phyloP scores from a whole-genome alignment of 2,113 vertebrate genomes.

The Platichthys stellatus region DNA sequence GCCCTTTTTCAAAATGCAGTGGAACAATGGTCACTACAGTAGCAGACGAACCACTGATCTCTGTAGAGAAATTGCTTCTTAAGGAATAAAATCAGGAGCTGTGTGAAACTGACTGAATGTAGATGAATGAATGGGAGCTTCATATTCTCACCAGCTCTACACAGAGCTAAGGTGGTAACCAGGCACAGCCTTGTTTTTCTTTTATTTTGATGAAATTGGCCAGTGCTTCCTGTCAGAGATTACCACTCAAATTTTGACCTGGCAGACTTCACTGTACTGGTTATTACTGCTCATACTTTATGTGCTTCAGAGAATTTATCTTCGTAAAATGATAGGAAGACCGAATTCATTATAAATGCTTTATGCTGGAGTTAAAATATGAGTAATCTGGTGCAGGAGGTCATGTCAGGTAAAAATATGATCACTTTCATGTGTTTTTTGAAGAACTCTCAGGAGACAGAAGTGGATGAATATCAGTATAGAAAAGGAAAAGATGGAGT shows the following conservation, averaged over 20 bases:
- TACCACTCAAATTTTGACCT: not conserved
- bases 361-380: too few relatives aligned
- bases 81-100: not conserved
- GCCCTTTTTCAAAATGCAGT: slow-evolving; percentile 5
- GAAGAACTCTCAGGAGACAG: not conserved
- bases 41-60: slow-evolving; percentile 1
- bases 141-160: not conserved
- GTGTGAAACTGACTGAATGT: not conserved
- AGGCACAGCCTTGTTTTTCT: slow-evolving; percentile 6
- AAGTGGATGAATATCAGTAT: too few relatives aligned
- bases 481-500: too few relatives aligned
- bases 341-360: too few relatives aligned
- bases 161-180: not conserved
- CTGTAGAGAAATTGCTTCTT: not conserved
- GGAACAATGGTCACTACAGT: not conserved
- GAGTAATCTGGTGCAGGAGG: too few relatives aligned
- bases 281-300: not conserved
- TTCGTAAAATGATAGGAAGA: too few relatives aligned
- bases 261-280: not conserved
- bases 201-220: slow-evolving; percentile 19
- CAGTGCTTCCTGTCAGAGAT: not conserved
- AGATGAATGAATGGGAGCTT: not conserved
- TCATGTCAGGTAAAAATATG: not conserved
- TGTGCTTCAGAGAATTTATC: too few relatives aligned
- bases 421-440: not conserved